Evolutionary conservation across 1,140 invertebrate genomes (phyloP).

Genomic region (Varroa destructor): DNA sequence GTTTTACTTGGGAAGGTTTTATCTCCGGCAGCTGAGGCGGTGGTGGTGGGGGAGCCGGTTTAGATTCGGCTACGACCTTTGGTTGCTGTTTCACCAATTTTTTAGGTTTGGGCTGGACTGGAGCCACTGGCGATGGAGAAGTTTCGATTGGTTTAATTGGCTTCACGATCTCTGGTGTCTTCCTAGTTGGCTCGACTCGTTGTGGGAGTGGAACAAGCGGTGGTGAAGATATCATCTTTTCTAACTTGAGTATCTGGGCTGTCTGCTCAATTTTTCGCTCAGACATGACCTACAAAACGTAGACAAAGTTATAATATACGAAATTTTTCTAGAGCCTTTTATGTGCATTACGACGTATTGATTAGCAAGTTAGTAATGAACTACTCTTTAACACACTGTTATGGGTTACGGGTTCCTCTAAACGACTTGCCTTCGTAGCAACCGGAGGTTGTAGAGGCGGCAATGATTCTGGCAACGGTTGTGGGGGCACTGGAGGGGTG

Average conservation of each 20-base stretch:
- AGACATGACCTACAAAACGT: not conserved
- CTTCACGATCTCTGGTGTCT: not conserved
- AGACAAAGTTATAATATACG: too few relatives aligned
- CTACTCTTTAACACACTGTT: too few relatives aligned
- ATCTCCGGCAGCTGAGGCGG: slow-evolving; percentile 39
- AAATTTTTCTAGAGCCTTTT: too few relatives aligned
- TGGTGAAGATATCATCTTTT: not conserved
- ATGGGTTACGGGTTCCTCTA: too few relatives aligned
- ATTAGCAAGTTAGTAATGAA: too few relatives aligned
- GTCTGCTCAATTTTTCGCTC: slow-evolving; percentile 1
- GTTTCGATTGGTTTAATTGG: not conserved
- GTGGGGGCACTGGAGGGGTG: too few relatives aligned
- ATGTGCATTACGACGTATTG: too few relatives aligned
- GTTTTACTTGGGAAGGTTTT: slow-evolving; percentile 33
- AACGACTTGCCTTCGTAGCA: too few relatives aligned
- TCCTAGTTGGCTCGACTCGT: not conserved
- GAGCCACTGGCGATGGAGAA: not conserved
- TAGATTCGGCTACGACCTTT: not conserved
- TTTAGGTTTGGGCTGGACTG: not conserved
- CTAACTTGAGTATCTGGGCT: not conserved
- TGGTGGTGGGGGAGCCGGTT: slow-evolving; percentile 37
- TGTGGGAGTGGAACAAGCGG: slow-evolving; percentile 5
- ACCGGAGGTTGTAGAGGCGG: too few relatives aligned
- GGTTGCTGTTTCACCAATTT: not conserved
- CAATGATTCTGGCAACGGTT: too few relatives aligned